Evolutionary conservation across 1,140 invertebrate species (phyloP), one percentile per base, ranked within the genome.

Genomic region (Drosophila virilis): DNA sequence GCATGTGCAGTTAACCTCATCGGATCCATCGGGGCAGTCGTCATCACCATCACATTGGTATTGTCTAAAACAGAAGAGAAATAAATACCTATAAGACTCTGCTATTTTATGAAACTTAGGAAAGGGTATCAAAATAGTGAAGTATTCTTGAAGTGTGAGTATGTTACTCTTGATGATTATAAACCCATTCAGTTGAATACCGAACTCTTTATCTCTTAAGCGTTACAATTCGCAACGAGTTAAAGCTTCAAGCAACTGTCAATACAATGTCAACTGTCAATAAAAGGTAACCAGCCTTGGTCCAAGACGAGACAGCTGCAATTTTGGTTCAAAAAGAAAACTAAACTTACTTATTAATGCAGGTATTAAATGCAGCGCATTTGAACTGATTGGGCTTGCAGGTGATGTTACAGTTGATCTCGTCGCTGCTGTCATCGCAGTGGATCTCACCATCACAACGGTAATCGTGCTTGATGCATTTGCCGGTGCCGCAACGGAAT

Each of bases 21-120:
- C 98, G 28, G 96, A 97, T 33, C 96, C 96, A 92, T 99, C 98
- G 0, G 97, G 97, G 84, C 98, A 99, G 85, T 99, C 98, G 80
- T 98, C 97, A 51, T 98, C 97, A 92, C 81, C 54, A 78, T 91
- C 1, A 40, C 91, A 92, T 50, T 92, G 76, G 51, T 92, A 92
- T 81, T 92, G 89, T 22, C 90, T 92, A 32, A 7, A 55, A 54
- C 2, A 0, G 9, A 22, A 35, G 12, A 3, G 8, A 45, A 54
- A 69, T 5, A 6, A 46, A 22, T 22, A 3, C 2, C 22, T 22
- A 22, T 22, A 22, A 22, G 22, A 22, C 22, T 22, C 3, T 22
- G 2, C 3, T 22, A 22, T 3, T 22, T 22, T 22, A 22, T 22
- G 2, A 22, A 22, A 22, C 2, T 22, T 22, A 22, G 22, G 22